A percentile compares a stretch with the other conserved stretches of the same genome.
Evolutionary conservation across 1,140 invertebrate species (phyloP).

Genomic region (Achroia grisella): DNA sequence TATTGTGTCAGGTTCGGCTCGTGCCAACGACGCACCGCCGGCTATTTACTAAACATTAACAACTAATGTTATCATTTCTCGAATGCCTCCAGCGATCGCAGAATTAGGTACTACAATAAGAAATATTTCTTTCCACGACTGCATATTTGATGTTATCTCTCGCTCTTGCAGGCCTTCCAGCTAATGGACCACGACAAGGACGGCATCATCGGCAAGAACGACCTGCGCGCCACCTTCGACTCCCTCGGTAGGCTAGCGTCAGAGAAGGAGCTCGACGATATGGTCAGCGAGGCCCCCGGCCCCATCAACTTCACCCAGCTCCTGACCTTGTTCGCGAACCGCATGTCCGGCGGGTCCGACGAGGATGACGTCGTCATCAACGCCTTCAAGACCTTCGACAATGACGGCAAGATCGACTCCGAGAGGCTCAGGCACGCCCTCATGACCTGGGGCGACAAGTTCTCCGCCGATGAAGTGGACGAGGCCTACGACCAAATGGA

Average conservation of each 20-base stretch:
- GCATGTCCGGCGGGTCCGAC: slow-evolving; percentile 88
- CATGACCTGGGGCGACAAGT: slow-evolving; percentile 98
- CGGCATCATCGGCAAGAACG: slow-evolving; percentile 96
- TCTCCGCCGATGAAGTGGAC: slow-evolving; percentile 92
- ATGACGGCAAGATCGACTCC: slow-evolving; percentile 89
- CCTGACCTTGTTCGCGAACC: slow-evolving; percentile 91
- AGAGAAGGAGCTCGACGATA: slow-evolving; percentile 93
- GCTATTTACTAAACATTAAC: slow-evolving; percentile 21
- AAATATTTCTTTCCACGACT: too few species aligned
- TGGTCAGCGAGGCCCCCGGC: slow-evolving; percentile 91
- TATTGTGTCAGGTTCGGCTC: slow-evolving; percentile 3
- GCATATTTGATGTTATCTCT: too few species aligned
- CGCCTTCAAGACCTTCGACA: slow-evolving; percentile 97
- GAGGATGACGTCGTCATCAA: slow-evolving; percentile 95
- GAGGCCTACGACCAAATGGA: slow-evolving; percentile 97
- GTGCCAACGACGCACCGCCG: slow-evolving; percentile 1
- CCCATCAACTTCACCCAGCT: slow-evolving; percentile 97
- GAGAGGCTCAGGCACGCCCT: slow-evolving; percentile 95
- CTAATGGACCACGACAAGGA: slow-evolving; percentile 99
- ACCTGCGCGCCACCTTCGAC: slow-evolving; percentile 96
- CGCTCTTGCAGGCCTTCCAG: slow-evolving; percentile 87
- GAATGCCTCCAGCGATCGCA: neutral
- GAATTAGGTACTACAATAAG: slow-evolving; percentile 1
- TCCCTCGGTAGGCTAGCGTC: slow-evolving; percentile 91
- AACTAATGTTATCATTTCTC: slow-evolving; percentile 5